These are phyloP conservation scores for Metacarcinus magister DNA, from an alignment of 2,888 invertebrate species.

Conservation along the genomic window DNA sequence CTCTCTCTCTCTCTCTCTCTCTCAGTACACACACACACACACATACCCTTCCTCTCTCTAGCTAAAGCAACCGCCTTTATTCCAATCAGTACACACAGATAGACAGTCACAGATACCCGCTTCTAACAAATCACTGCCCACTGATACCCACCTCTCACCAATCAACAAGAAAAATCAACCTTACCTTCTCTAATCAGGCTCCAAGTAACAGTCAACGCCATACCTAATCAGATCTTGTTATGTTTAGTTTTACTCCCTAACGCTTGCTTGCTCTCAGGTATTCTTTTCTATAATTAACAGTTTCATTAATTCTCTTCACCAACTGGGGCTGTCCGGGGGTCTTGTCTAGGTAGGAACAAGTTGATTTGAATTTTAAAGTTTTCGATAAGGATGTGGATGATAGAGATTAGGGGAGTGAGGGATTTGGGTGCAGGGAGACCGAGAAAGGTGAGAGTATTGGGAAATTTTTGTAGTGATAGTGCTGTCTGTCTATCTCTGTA, in stretches of 20 bases:
- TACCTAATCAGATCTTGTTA: too few species aligned
- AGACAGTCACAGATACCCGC: not conserved
- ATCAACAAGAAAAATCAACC: not conserved
- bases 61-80: not conserved
- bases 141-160: not conserved
- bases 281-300: not conserved
- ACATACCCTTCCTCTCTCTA: too few species aligned
- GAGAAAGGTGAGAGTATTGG: not conserved
- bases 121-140: too few species aligned
- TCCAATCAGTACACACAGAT: not conserved
- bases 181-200: not conserved
- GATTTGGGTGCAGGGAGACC: not conserved
- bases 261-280: too few species aligned
- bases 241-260: too few species aligned
- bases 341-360: too few species aligned
- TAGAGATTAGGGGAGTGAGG: not conserved
- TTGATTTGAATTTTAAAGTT: too few species aligned
- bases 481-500: too few species aligned
- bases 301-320: not conserved
- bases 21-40: too few species aligned
- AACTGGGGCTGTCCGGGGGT: too few species aligned
- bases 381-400: not conserved
- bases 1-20: not conserved
- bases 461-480: not conserved
- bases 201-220: not conserved